Base-by-base conservation (phyloP, 2,888 invertebrate genomes). In the Mycogona germanica region DNA sequence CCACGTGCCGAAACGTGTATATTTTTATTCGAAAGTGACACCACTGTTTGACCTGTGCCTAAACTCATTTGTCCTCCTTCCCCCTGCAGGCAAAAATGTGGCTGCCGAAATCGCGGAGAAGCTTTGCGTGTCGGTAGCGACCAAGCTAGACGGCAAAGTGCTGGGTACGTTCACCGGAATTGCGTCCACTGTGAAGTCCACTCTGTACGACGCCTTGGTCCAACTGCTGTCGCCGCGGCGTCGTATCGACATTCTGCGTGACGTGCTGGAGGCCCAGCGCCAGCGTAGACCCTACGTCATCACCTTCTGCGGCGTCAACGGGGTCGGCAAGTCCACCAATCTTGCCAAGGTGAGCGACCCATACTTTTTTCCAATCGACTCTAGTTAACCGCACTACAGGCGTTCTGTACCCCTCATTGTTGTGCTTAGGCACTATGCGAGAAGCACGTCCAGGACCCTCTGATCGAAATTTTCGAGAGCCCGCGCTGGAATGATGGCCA, bases 281-380 rank as follows among this genome's bases (percentile, higher is more conserved):
- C 77, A 80, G 60, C 77, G 78, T n/a, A 75, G 82, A n/a, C 96
- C 98, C 0, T 99, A 89, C 68, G 84, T 91, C 7, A 87, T 97
- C 76, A 79, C 91, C 0, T 99, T 99, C 68, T 99, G 98, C 71
- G 98, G 98, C 56, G 98, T 91, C 1, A 98, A 99, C 71, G 98
- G 98, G 17, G 98, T 98, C 0, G 98, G 98, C 51, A 98, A 98
- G 67, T 96, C 95, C 0, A 98, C 98, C 2, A 98, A 99, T 74
- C 74, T 98, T 51, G 97, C 98, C 0, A 98, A 99, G 72, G 78
- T 78, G 60, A 55, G 56, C 30, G 29, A n/a, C n/a, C n/a, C n/a
- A n/a, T n/a, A n/a, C n/a, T n/a, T n/a, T n/a, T n/a, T n/a, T n/a
- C n/a, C n/a, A n/a, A n/a, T n/a, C n/a, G n/a, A n/a, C n/a, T n/a